Percentiles rank a stretch among this genome's conserved stretches.
Conservation (phyloP, 2,113 vertebrate species). For the Desmodus rotundus region DNA sequence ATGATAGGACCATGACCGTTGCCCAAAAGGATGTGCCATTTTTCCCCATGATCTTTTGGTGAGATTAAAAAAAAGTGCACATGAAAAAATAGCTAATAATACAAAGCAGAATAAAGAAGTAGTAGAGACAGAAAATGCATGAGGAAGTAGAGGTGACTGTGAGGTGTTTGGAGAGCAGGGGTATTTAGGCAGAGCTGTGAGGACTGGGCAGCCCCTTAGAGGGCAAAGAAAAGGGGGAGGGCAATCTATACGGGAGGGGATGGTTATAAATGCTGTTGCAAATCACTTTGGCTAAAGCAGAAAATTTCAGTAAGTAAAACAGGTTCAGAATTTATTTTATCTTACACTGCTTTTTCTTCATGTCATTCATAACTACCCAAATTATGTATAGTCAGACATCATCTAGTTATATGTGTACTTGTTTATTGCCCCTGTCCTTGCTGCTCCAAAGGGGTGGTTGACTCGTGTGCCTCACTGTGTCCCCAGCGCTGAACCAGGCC, state of each 20-base stretch:
- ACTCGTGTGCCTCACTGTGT: not conserved
- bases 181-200: not conserved
- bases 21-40: not conserved
- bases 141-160: not conserved
- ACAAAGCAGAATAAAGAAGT: not conserved
- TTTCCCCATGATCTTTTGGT: not conserved
- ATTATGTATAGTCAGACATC: not conserved
- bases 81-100: not conserved
- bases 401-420: not conserved
- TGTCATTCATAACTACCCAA: not conserved
- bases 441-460: not conserved
- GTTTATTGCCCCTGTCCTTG: not conserved
- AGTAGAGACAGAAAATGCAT: not conserved
- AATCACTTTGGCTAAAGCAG: not conserved
- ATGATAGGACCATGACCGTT: not conserved
- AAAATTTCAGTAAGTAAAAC: not conserved
- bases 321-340: not conserved
- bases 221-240: not conserved
- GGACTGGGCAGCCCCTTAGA: not conserved
- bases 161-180: not conserved
- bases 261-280: fast-evolving
- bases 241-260: too few species aligned
- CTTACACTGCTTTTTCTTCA: not conserved
- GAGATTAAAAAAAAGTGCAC: not conserved
- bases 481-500: not conserved